Percentiles rank a stretch among this genome's conserved stretches.
Evolutionary conservation across 2,888 invertebrate genomes (phyloP).

Genomic region (Aleiodes testaceus): DNA sequence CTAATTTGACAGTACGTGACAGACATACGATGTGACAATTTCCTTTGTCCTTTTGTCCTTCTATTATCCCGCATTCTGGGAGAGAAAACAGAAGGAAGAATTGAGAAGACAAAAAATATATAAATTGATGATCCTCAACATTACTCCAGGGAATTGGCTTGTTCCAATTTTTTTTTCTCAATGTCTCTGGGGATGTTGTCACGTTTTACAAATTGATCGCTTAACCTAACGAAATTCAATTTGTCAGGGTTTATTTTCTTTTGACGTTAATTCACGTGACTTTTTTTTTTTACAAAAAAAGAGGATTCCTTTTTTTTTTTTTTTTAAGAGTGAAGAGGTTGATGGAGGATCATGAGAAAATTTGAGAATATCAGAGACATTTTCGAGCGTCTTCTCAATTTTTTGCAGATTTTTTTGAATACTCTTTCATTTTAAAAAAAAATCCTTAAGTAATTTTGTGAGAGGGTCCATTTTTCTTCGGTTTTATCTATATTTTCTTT

Average conservation of each 20-base stretch:
- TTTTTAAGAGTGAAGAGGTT: not conserved
- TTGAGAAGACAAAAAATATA: not conserved
- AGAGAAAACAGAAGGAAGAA: slow-evolving; percentile 15
- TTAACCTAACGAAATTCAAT: slow-evolving; percentile 19
- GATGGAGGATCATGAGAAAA: too few species aligned
- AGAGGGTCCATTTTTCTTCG: too few species aligned
- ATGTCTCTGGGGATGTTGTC: slow-evolving; percentile 8
- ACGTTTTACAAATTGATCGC: slow-evolving; percentile 24
- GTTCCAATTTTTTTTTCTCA: not conserved
- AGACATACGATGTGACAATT: slow-evolving; percentile 12
- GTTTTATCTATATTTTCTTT: too few species aligned
- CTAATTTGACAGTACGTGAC: slow-evolving; percentile 11
- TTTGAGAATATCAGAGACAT: too few species aligned
- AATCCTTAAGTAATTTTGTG: too few species aligned
- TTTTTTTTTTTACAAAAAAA: too few species aligned
- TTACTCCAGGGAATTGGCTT: not conserved
- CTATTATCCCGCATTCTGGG: not conserved
- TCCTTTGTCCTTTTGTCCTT: not conserved
- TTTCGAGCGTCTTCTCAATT: too few species aligned
- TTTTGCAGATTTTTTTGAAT: too few species aligned
- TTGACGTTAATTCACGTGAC: not conserved
- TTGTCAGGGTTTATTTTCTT: slow-evolving; percentile 4
- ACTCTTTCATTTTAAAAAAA: too few species aligned
- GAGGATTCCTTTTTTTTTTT: slow-evolving; percentile 2
- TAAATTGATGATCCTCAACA: slow-evolving; percentile 8